Base-by-base conservation (phyloP, 2,113 vertebrate species). In the Polyodon spathula region DNA sequence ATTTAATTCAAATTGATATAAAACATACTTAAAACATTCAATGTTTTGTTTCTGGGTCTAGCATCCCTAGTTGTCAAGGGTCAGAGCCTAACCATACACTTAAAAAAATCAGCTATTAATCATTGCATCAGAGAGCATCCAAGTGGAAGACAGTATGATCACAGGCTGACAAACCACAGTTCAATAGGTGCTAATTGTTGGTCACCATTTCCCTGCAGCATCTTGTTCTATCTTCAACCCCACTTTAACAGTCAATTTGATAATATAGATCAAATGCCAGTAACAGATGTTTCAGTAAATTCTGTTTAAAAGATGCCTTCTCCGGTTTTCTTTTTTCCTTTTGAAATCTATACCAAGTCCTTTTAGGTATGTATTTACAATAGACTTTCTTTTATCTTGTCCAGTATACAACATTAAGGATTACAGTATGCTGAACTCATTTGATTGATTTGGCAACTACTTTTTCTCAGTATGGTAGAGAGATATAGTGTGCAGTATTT, bases 111-210 rank as follows among this genome's bases (percentile, higher is more conserved):
- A 75, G 70, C 63, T 71, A 71, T 66, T 87, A 87, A 88, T 86
- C 64, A 72, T 59, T 56, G 72, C 57, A 78, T 72, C 64, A 62
- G 60, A 66, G 54, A 68, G 71, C 74, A 73, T 68, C 71, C 66
- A 73, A 56, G 71, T 60, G 65, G 73, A 80, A 84, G 65, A 79
- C 11, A 72, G 54, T 41, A 62, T 74, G 68, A 77, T 71, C 65
- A 58, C 62, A 67, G 60, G 53, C 41, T 79, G 75, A 77, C 73
- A 80, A 66, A 57, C 69, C 66, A 61, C 59, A 71, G 73, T 78
- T 83, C 78, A 77, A 83, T 86, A 82, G 82, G 76, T 80, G 77
- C 61, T 86, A 87, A 87, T 84, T 83, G 80, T 67, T 68, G 76
- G 73, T 76, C 79, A 69, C 56, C 40, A 78, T 65, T 60, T 48